Conservation (phyloP, 2,888 invertebrate genomes). For the Dicranocentrus wangi region DNA sequence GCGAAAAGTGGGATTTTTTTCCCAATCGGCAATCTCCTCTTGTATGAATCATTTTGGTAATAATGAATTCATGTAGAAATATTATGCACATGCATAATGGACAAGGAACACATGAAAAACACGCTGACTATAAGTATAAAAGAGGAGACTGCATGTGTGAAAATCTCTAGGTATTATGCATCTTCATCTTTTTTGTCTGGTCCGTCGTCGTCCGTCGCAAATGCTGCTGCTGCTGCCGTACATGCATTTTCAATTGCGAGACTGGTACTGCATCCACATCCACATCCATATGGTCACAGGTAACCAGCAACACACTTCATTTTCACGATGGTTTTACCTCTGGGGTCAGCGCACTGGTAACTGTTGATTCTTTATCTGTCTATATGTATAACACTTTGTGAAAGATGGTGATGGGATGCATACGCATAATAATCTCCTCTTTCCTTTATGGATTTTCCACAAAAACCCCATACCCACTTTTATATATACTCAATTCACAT, state of each 20-base stretch:
- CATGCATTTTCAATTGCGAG: not conserved
- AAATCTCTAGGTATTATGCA: constrained; percentile 9
- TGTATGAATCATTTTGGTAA: constrained; percentile 34
- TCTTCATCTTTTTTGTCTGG: not conserved
- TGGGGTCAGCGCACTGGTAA: constrained; percentile 43
- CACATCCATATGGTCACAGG: constrained; percentile 13
- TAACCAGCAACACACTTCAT: constrained; percentile 17
- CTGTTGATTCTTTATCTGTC: constrained; percentile 33
- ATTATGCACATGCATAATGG: constrained; percentile 56
- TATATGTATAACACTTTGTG: constrained; percentile 22
- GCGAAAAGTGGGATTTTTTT: constrained; percentile 1
- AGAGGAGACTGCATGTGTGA: constrained; percentile 10
- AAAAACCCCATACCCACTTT: not conserved
- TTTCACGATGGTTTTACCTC: not conserved
- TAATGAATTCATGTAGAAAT: constrained; percentile 44
- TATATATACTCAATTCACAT: not conserved
- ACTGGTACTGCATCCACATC: not conserved
- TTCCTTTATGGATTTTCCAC: too few relatives aligned
- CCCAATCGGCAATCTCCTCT: not conserved
- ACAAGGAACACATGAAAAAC: constrained; percentile 12
- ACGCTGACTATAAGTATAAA: not conserved
- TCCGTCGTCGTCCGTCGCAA: not conserved
- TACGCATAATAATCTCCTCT: not conserved
- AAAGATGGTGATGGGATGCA: not conserved
- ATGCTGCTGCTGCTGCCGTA: not conserved